Base-by-base conservation (phyloP, 2,113 vertebrate species). In the Paradoxurus hermaphroditus region DNA sequence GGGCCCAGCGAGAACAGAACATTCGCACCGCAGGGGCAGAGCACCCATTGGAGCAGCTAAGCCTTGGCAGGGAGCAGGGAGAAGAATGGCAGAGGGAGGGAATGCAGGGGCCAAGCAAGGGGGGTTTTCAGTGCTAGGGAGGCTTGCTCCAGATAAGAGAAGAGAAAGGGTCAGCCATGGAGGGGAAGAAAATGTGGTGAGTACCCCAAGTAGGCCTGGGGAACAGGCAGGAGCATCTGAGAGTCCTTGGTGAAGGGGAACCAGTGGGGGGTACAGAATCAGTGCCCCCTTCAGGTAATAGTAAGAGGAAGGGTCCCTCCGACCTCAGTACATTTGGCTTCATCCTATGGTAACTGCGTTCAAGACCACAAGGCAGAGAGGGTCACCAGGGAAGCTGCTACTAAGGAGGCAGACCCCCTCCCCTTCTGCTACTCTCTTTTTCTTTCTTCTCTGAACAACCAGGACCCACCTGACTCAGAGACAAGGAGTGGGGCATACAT, bases 1-100 rank as follows among this genome's bases (percentile, higher is more conserved):
- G 59, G 92, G 86, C 67, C 97, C 89, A 79, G 94, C 0, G 23
- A 97, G 97, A 97, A 98, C 96, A 97, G 97, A 98, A 97, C 97
- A 94, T 98, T 98, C 36, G 2, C 96, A 86, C 94, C 9, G 6
- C 97, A 96, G 97, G 96, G 15, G 93, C 86, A 93, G 86, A 92
- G 83, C 94, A 95, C 97, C 96, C 95, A 95, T 84, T 97, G 96
- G 89, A 94, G 95, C 46, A 94, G 91, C 67, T 72, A 79, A 62
- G 79, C 86, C 72, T 89, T 94, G 83, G 63, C 72, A 93, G 89
- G 65, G 86, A 92, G 73, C 94, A 83, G 46, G 86, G 93, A 79
- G 68, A 59, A 15, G 49, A 89, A 84, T 51, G 91, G 73, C 83
- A 65, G 91, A 86, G 83, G 44, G 62, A 85, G 34, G 46, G 91